These are phyloP conservation scores for Nyctalus aviator DNA, from an alignment of 2,797 vertebrate genomes.

Conservation along the genomic window DNA sequence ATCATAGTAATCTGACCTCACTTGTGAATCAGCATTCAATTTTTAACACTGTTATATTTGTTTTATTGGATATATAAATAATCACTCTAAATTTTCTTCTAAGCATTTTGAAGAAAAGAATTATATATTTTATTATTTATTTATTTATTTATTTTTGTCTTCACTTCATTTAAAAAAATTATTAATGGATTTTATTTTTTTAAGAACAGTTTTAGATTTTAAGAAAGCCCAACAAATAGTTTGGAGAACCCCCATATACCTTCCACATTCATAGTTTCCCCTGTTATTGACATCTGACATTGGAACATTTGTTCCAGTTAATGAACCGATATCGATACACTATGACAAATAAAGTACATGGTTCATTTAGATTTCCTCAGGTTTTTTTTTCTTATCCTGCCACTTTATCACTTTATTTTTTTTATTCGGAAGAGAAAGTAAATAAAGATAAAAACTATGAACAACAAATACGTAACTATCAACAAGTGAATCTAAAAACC, in stretches of 20 bases:
- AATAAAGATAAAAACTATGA: too few species aligned
- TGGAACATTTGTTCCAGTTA: neutral
- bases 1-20: neutral
- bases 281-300: neutral
- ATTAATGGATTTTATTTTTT: neutral
- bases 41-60: neutral
- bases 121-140: neutral
- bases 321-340: neutral
- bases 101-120: conserved; percentile 13
- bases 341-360: neutral
- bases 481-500: too few species aligned
- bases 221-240: neutral
- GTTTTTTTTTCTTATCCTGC: neutral
- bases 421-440: too few species aligned
- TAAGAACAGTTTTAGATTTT: neutral
- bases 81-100: neutral
- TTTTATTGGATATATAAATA: neutral
- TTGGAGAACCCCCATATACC: neutral
- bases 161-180: too few species aligned
- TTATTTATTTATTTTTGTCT: too few species aligned
- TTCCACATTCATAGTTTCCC: neutral
- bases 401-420: too few species aligned
- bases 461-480: too few species aligned
- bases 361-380: neutral
- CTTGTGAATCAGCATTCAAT: neutral